These are phyloP conservation scores for Nyctalus aviator DNA, from an alignment of 2,797 vertebrate species.

Conservation along the genomic window DNA sequence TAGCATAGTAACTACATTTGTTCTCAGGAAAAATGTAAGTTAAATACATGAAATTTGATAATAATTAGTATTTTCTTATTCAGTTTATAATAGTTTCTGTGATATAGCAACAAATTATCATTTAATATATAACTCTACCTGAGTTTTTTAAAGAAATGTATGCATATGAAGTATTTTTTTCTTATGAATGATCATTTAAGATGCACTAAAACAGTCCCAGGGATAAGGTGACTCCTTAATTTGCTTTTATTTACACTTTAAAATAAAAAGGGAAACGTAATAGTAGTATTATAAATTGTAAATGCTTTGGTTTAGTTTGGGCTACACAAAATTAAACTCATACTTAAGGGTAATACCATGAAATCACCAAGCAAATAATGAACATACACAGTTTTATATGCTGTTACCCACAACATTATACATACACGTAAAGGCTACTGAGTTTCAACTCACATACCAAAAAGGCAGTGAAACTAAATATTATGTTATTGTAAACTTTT, in stretches of 20 bases:
- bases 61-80: slow-evolving; percentile 32
- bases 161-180: not conserved
- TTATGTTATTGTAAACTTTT: slow-evolving; percentile 48
- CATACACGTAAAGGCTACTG: not conserved
- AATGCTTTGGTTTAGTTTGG: slow-evolving; percentile 43
- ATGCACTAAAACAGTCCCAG: slow-evolving; percentile 11
- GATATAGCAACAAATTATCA: slow-evolving; percentile 29
- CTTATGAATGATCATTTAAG: slow-evolving; percentile 49
- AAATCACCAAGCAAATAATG: slow-evolving; percentile 52
- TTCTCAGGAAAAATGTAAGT: slow-evolving; percentile 55
- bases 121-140: slow-evolving; percentile 45
- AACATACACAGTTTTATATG: slow-evolving; percentile 28
- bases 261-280: slow-evolving; percentile 51
- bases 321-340: slow-evolving; percentile 52
- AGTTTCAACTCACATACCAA: slow-evolving; percentile 50
- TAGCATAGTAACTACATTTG: slow-evolving; percentile 19
- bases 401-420: slow-evolving; percentile 7
- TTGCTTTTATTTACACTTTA: slow-evolving; percentile 54
- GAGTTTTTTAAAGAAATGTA: slow-evolving; percentile 21
- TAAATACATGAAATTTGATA: slow-evolving; percentile 39
- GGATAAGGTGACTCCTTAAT: not conserved
- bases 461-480: slow-evolving; percentile 58
- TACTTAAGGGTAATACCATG: slow-evolving; percentile 24
- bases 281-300: slow-evolving; percentile 29
- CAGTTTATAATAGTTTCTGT: slow-evolving; percentile 53